A percentile compares a stretch with the other conserved stretches of the same genome.
These are phyloP conservation scores for Centropus unirufus DNA, from an alignment of 2,113 vertebrate species.

Conservation along the genomic window DNA sequence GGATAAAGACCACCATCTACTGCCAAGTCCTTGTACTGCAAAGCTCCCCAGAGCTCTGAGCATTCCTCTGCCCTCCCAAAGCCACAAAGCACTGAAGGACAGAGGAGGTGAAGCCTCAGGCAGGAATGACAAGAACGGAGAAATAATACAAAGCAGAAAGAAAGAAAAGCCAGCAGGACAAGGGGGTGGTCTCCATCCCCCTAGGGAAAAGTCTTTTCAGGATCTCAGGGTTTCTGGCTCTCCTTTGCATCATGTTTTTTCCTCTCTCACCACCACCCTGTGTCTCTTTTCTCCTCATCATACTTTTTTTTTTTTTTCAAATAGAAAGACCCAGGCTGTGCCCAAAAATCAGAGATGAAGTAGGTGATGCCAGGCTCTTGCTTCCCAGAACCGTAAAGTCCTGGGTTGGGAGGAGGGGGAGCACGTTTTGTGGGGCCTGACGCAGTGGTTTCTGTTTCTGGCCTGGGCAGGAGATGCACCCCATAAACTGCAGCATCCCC, in stretches of 20 bases:
- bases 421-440: rapidly evolving
- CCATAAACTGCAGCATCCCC: background rate
- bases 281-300: background rate
- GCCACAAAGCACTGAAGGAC: rapidly evolving
- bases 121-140: background rate
- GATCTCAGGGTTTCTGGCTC: background rate
- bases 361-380: background rate
- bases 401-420: background rate
- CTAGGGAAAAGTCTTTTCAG: background rate
- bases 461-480: background rate
- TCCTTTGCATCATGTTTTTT: rapidly evolving
- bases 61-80: background rate
- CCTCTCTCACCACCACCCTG: rapidly evolving
- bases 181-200: background rate
- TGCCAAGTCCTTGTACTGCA: background rate
- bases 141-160: background rate
- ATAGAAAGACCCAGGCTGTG: rapidly evolving
- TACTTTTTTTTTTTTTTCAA: too few species aligned
- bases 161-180: background rate
- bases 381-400: rapidly evolving
- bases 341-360: background rate
- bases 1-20: conserved; percentile 34
- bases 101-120: background rate
- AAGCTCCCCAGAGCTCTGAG: background rate
- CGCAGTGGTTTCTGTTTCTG: rapidly evolving